Evolutionary conservation across 2,113 vertebrate species (phyloP), one percentile per base, ranked within the genome.

Genomic region (Casuarius casuarius): DNA sequence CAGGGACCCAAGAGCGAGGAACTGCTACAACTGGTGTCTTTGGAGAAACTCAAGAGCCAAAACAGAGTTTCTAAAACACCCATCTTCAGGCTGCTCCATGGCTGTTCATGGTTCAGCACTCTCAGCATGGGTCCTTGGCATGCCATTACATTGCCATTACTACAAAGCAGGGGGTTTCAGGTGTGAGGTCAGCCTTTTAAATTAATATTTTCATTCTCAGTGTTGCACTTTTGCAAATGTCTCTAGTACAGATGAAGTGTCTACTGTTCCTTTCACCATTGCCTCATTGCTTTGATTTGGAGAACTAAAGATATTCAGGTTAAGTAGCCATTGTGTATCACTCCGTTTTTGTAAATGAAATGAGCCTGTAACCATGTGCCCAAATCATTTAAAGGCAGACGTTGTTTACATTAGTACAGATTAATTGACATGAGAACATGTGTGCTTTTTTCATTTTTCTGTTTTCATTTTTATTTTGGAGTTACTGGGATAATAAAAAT

Each of bases 221-320:
- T 73, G 42, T 46, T 93, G 89, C 46, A 73, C 25, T 82, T 88
- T 67, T 72, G 48, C 89, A 96, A 95, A 91, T 80, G 74, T 58
- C 80, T 68, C 8, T 80, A 95, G 74, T 52, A 89, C 65, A 80
- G 89, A 90, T 75, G 91, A 96, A 90, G 71, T 89, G 70, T 79
- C 92, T 91, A 25, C 42, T 90, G 52, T 96, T 83, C 77, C 81
- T 82, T 95, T 95, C 87, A 90, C 48, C 49, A 83, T 74, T 89
- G 52, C 49, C 91, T 94, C 93, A 81, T 94, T 94, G 68, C 54
- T 91, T 80, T 97, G 86, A 87, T 94, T 96, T 77, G 93, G 65
- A 97, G 92, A 95, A 85, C 84, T 91, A 91, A 93, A 87, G 78
- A 95, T 94, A 92, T 40, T 87, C 88, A 88, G 85, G 84, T 94